A percentile compares a stretch with the other conserved stretches of the same genome.
phyloP scores from a whole-genome alignment of 2,888 invertebrate species.

The Ernsta delagoae region DNA sequence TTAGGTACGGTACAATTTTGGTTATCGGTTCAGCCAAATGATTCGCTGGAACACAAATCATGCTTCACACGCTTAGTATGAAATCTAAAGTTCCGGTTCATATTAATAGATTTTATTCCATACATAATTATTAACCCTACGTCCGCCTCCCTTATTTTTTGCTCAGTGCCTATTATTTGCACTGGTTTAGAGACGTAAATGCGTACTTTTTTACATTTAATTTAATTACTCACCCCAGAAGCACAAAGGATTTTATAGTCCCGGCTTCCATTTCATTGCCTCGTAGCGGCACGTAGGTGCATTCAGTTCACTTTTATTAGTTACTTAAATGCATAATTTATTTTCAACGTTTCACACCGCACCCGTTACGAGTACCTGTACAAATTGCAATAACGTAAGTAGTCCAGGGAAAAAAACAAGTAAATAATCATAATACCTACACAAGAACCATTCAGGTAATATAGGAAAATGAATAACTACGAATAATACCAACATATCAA shows the following conservation, averaged over 20 bases:
- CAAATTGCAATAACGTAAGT: not conserved
- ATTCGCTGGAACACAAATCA: too few relatives aligned
- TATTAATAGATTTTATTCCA: not conserved
- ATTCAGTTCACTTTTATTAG: conserved; percentile 12
- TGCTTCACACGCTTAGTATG: not conserved
- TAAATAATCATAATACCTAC: not conserved
- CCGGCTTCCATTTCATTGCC: conserved; percentile 2
- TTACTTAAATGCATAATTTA: not conserved
- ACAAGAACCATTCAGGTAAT: too few relatives aligned
- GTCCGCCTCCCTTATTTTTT: not conserved
- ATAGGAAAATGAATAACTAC: too few relatives aligned
- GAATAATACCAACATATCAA: too few relatives aligned
- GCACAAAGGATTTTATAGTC: conserved; percentile 25
- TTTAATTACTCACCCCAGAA: conserved; percentile 16
- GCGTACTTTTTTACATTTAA: conserved; percentile 1
- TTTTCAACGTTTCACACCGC: not conserved
- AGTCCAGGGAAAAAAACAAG: not conserved
- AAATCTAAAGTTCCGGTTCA: not conserved
- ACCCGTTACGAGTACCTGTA: not conserved
- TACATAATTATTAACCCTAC: not conserved
- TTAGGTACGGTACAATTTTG: too few relatives aligned
- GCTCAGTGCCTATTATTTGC: conserved; percentile 11
- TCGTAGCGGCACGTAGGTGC: not conserved
- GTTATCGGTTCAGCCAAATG: too few relatives aligned
- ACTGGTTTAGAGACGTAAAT: conserved; percentile 21